Conservation (phyloP, 2,797 vertebrate species). For the Eleutherodactylus coqui region DNA sequence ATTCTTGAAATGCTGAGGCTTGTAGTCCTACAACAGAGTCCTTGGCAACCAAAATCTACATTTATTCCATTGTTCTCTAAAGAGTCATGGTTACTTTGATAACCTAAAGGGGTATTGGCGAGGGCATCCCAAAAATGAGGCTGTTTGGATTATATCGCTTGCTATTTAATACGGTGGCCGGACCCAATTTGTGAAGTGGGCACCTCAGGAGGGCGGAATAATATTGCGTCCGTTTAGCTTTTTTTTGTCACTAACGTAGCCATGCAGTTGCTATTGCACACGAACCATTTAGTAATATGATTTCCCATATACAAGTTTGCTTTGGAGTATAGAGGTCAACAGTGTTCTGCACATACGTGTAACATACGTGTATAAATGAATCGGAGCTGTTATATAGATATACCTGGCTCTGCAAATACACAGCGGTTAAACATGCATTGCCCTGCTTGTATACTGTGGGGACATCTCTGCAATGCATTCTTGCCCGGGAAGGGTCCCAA, state of each 20-base stretch:
- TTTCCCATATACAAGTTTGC: slow-evolving; percentile 33
- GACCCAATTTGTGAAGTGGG: neutral
- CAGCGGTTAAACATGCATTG: slow-evolving; percentile 60
- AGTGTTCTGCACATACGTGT: slow-evolving; percentile 35
- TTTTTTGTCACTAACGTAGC: slow-evolving; percentile 37
- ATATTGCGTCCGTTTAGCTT: slow-evolving; percentile 11
- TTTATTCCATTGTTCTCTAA: neutral
- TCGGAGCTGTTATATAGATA: slow-evolving; percentile 56
- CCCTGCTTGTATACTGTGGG: slow-evolving; percentile 34
- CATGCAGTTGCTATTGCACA: slow-evolving; percentile 56
- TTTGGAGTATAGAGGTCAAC: slow-evolving; percentile 31
- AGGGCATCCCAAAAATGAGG: no score
- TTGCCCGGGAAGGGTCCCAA: neutral
- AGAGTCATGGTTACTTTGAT: neutral
- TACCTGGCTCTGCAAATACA: slow-evolving; percentile 52
- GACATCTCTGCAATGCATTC: slow-evolving; percentile 46
- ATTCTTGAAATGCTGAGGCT: neutral
- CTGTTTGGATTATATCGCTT: neutral
- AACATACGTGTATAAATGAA: slow-evolving; percentile 57
- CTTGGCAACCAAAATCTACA: neutral
- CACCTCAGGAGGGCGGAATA: neutral
- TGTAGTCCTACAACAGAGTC: neutral
- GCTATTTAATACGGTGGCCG: neutral
- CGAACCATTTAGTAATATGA: slow-evolving; percentile 32
- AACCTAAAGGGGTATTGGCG: neutral